Percentiles rank a stretch among this genome's conserved stretches.
Evolutionary conservation across 2,888 invertebrate genomes (phyloP).

Genomic region (Theretra japonica): DNA sequence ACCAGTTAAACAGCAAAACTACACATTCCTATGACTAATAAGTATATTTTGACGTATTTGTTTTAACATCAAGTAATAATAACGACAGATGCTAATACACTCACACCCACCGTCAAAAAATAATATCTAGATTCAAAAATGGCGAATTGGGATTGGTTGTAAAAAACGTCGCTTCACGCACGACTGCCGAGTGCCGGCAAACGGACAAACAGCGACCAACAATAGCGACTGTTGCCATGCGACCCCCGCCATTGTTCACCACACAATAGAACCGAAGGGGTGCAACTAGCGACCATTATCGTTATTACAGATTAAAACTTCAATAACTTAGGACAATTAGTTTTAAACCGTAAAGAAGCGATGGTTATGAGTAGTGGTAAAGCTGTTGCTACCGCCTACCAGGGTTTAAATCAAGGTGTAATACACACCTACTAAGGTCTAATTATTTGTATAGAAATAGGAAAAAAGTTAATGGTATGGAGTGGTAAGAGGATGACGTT

Average conservation of each 20-base stretch:
- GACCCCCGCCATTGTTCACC: conserved; percentile 10
- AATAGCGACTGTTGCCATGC: conserved; percentile 16
- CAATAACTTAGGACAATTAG: conserved; percentile 8
- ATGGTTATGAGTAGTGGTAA: neutral
- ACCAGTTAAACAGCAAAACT: too few relatives aligned
- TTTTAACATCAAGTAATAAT: too few relatives aligned
- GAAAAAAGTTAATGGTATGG: too few relatives aligned
- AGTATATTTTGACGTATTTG: too few relatives aligned
- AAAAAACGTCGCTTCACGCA: conserved; percentile 18
- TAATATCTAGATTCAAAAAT: conserved; percentile 10
- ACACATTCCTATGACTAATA: too few relatives aligned
- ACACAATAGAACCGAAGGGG: conserved; percentile 19
- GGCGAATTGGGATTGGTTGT: conserved; percentile 3
- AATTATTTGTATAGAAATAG: neutral
- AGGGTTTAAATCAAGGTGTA: too few relatives aligned
- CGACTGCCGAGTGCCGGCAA: conserved; percentile 11
- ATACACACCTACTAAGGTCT: neutral
- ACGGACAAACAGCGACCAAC: neutral
- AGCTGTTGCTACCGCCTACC: neutral
- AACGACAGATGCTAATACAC: neutral
- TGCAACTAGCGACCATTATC: neutral
- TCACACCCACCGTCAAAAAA: neutral
- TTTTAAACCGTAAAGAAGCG: neutral
- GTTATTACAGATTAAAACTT: conserved; percentile 23
- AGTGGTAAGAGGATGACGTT: neutral